Conservation (phyloP, 2,113 vertebrate genomes). For the Esox niger region DNA sequence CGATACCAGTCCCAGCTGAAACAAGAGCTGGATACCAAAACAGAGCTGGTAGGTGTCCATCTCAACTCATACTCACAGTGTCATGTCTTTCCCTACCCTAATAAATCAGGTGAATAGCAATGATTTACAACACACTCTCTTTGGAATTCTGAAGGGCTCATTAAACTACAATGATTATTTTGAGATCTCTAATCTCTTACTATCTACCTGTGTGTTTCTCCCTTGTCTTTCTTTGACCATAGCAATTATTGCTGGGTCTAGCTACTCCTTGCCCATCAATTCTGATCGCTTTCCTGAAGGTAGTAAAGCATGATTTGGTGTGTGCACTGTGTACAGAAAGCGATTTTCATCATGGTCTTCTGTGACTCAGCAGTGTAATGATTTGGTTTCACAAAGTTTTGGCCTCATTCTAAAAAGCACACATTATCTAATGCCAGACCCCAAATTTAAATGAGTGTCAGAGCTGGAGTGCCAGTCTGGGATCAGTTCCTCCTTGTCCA, state of each 20-base stretch:
- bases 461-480: too few relatives aligned
- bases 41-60: conserved; percentile 71
- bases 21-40: conserved; percentile 77
- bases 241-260: not conserved
- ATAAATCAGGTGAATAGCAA: too few relatives aligned
- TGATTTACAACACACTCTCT: not conserved
- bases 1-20: conserved; percentile 66
- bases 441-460: too few relatives aligned
- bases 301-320: not conserved
- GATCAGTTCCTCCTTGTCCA: not conserved
- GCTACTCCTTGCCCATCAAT: not conserved
- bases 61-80: not conserved
- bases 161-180: conserved; percentile 4
- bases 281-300: not conserved
- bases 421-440: too few relatives aligned
- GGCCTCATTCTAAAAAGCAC: too few relatives aligned
- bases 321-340: not conserved
- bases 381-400: too few relatives aligned
- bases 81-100: too few relatives aligned
- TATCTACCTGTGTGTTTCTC: not conserved
- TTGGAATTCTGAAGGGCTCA: conserved; percentile 1
- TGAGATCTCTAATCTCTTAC: not conserved
- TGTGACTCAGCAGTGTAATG: too few relatives aligned
- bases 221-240: not conserved
- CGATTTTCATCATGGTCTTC: too few relatives aligned